A percentile compares a stretch with the other conserved stretches of the same genome.
phyloP scores from a whole-genome alignment of 2,797 vertebrate species.

The Tachyglossus aculeatus region DNA sequence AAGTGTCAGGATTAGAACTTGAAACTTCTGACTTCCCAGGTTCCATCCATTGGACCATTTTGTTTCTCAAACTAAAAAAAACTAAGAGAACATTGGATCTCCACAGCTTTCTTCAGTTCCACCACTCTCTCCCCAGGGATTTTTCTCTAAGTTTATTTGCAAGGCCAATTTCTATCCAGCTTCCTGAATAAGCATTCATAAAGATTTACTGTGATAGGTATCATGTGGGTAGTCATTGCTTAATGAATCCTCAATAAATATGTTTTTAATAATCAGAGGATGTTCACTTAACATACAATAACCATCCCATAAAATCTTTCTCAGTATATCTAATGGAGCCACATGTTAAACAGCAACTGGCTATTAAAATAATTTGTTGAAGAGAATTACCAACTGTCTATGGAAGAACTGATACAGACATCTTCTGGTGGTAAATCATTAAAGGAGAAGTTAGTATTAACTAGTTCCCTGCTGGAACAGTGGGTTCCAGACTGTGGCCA shows the following conservation, averaged over 20 bases:
- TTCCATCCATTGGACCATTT: too few relatives aligned
- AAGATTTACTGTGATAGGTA: constrained; percentile 47
- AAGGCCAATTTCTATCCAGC: constrained; percentile 20
- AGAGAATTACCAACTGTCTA: constrained; percentile 18
- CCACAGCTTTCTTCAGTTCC: too few relatives aligned
- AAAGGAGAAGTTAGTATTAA: too few relatives aligned
- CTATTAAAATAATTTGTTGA: constrained; percentile 43
- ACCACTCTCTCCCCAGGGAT: neutral
- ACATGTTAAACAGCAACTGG: constrained; percentile 58
- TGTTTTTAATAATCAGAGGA: constrained; percentile 61
- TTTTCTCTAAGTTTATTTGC: constrained; percentile 25
- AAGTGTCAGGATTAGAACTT: too few relatives aligned
- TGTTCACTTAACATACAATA: constrained; percentile 62
- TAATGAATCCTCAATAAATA: constrained; percentile 62
- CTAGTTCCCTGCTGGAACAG: too few relatives aligned
- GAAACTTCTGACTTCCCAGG: too few relatives aligned
- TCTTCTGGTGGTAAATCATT: neutral
- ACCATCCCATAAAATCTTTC: constrained; percentile 56
- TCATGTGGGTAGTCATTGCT: constrained; percentile 50
- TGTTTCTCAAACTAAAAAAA: too few relatives aligned
- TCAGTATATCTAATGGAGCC: constrained; percentile 45
- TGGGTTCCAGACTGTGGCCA: too few relatives aligned
- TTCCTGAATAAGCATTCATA: neutral
- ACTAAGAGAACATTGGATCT: too few relatives aligned
- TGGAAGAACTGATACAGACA: neutral